Evolutionary conservation across 2,888 invertebrate genomes (phyloP).

Genomic region (Amphipyra tragopoginis): DNA sequence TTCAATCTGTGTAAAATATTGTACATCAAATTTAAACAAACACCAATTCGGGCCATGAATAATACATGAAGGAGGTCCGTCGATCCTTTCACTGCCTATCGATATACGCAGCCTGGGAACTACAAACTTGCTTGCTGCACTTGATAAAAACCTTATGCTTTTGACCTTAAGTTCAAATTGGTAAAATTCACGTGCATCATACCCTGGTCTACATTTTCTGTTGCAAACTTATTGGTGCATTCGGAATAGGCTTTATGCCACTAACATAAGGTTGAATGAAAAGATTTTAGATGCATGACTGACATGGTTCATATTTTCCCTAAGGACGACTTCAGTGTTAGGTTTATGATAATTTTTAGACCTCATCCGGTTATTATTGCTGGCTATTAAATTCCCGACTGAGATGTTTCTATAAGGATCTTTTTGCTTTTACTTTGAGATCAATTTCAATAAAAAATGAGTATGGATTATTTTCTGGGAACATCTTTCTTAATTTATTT

Average conservation of each 20-base stretch:
- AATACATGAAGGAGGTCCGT: slow-evolving; percentile 74
- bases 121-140: slow-evolving; percentile 41
- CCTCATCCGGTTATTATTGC: slow-evolving; percentile 74
- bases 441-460: slow-evolving; percentile 56
- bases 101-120: slow-evolving; percentile 61
- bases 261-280: slow-evolving; percentile 39
- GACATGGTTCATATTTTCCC: slow-evolving; percentile 58
- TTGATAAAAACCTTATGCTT: slow-evolving; percentile 4
- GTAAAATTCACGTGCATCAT: not conserved
- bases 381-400: slow-evolving; percentile 72
- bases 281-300: not conserved
- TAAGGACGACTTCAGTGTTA: slow-evolving; percentile 70
- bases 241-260: slow-evolving; percentile 35
- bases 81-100: slow-evolving; percentile 72
- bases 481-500: not conserved
- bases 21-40: slow-evolving; percentile 85
- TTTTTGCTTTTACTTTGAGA: slow-evolving; percentile 52
- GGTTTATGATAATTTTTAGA: slow-evolving; percentile 77
- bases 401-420: slow-evolving; percentile 67
- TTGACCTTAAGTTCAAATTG: slow-evolving; percentile 17
- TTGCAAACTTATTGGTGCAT: slow-evolving; percentile 46
- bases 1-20: slow-evolving; percentile 76
- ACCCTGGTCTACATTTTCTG: slow-evolving; percentile 28
- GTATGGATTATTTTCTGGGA: slow-evolving; percentile 41
- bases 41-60: slow-evolving; percentile 81